Percentiles rank a stretch among this genome's conserved stretches.
These are phyloP conservation scores for Lucilia cuprina DNA, from an alignment of 1,140 invertebrate species.

Conservation along the genomic window DNA sequence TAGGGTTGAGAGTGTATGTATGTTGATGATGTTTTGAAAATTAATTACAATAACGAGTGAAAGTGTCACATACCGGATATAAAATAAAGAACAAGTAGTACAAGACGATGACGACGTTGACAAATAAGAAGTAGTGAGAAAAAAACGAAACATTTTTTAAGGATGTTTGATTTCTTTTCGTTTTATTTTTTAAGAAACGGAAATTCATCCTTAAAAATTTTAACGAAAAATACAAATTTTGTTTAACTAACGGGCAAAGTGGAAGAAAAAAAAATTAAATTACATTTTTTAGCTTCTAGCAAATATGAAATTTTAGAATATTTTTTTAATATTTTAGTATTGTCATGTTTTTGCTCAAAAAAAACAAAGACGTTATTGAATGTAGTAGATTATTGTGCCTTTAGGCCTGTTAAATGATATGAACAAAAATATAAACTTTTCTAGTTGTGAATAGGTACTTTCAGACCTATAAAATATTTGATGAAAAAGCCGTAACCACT, in stretches of 20 bases:
- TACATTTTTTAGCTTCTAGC: neutral
- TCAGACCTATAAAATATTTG: too few species aligned
- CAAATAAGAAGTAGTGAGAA: neutral
- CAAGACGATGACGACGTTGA: neutral
- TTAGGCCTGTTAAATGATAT: too few species aligned
- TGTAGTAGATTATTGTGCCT: too few species aligned
- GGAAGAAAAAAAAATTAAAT: neutral
- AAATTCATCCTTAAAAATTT: slow-evolving; percentile 1
- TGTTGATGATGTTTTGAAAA: slow-evolving; percentile 39
- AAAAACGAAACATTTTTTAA: neutral
- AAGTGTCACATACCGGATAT: slow-evolving; percentile 42
- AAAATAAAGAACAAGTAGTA: neutral
- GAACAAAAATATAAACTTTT: too few species aligned
- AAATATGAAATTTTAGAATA: neutral
- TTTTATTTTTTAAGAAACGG: neutral
- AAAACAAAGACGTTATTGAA: neutral
- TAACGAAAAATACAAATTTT: neutral
- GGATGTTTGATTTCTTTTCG: neutral
- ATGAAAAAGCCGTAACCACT: too few species aligned
- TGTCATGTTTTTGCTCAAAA: neutral
- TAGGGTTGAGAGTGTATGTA: slow-evolving; percentile 35
- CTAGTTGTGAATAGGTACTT: too few species aligned
- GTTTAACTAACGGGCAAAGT: neutral
- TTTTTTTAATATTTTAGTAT: too few species aligned
- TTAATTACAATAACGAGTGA: slow-evolving; percentile 41